Evolutionary conservation across 2,888 invertebrate genomes (phyloP), one percentile per base, ranked within the genome.

Genomic region (Petrophora chlorosata): DNA sequence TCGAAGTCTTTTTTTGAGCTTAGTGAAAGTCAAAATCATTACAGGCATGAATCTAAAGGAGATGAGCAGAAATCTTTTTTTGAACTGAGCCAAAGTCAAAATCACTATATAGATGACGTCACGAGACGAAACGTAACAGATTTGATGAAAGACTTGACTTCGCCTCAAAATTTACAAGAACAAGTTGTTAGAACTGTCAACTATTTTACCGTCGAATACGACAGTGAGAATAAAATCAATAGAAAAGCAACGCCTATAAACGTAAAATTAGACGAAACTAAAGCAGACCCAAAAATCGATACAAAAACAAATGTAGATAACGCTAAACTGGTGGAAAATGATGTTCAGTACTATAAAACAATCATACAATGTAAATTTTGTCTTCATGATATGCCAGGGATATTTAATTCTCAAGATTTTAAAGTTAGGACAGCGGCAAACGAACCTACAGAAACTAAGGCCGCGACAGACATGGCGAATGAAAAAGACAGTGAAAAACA

Each of bases 1-100:
- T 69, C 82, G 10, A 89, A 89, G 59, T 82, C 89, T 85, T 90
- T 90, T 90, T 90, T 90, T 88, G 89, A 90, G 62, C 73, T 89
- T 42, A 89, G 90, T 66, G 79, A 85, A 49, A 82, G 87, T 46
- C 86, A 88, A 78, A 80, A 87, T 30, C 88, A 89, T 53, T 87
- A 84, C 17, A 79, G 84, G 59, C 83, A 86, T 4, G 42, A 40
- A 33, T 14, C 17, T 3, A 5, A 41, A 14, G 12, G 9, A 26
- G 5, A 5, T 10, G 13, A 14, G 23, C 14, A 55, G 48, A 56
- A 56, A 53, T 8, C 86, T 83, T 88, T 87, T 88, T 88, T 88
- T 85, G 86, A 87, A 59, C 73, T 87, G 45, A 87, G 86, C 63
- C 59, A 64, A 58, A 55, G 48, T 48, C 48, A 64, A 51, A 55